phyloP scores from a whole-genome alignment of 1,140 invertebrate species.

The Grapholita molesta region DNA sequence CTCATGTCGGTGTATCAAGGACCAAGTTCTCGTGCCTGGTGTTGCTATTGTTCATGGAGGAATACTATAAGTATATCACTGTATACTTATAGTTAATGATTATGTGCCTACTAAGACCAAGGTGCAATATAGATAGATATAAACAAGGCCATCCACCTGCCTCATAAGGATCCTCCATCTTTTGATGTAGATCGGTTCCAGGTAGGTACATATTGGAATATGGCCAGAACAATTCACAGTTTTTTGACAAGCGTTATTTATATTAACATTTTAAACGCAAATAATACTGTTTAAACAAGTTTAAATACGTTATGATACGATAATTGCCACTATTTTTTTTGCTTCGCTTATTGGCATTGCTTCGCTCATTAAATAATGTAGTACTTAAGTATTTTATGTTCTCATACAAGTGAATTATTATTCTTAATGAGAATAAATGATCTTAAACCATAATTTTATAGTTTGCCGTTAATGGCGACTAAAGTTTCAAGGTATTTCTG shows the following conservation, averaged over 20 bases:
- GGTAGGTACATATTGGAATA: background rate
- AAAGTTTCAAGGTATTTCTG: too few relatives aligned
- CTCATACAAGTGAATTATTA: too few relatives aligned
- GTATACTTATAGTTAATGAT: background rate
- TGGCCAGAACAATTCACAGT: background rate
- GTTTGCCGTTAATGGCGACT: too few relatives aligned
- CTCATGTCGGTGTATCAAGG: background rate
- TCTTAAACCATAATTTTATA: too few relatives aligned
- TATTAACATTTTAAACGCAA: background rate
- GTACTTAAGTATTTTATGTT: too few relatives aligned
- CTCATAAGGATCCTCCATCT: slow-evolving; percentile 37
- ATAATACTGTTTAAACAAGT: background rate
- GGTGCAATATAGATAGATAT: background rate
- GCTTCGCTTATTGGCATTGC: too few relatives aligned
- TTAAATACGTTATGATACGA: background rate
- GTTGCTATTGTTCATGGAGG: background rate
- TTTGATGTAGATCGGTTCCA: slow-evolving; percentile 38
- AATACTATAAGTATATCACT: background rate
- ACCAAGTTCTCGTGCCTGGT: background rate
- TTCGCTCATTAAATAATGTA: too few relatives aligned
- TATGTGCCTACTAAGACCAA: background rate
- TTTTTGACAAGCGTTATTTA: background rate
- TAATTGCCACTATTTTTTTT: too few relatives aligned
- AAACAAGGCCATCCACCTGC: slow-evolving; percentile 38
- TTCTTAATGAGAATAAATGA: too few relatives aligned